Base-by-base conservation (phyloP, 2,113 vertebrate genomes). In the Notiomystis cincta region DNA sequence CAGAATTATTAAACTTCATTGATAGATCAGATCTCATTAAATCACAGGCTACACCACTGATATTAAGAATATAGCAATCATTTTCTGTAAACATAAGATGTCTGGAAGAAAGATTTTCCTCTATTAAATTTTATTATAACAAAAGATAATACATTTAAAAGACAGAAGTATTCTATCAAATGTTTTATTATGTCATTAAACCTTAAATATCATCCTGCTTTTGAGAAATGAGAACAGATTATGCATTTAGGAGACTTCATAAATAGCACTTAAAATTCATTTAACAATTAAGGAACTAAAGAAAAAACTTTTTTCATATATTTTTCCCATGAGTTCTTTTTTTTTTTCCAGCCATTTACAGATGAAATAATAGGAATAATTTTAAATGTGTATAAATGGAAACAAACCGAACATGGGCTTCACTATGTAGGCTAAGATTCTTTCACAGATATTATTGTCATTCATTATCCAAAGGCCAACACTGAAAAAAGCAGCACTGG, bases 21-120 rank as follows among this genome's bases (percentile, higher is more conserved):
- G 76, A 90, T 81, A 69, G 58, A 35, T 95, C 50, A 81, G 38
- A n/a, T 95, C 48, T 97, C 76, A 69, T 92, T 95, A 96, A 97
- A 86, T 73, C 66, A 57, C 9, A 72, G n/a, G 19, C 22, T 73
- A 69, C 22, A 89, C 91, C 64, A 64, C 47, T 65, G 94, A 87
- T 92, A 94, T 93, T 91, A 90, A 93, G 86, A 91, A 28, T 57
- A 76, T 78, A 89, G 73, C 53, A 89, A 33, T 84, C 5, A 73
- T 78, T 96, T 96, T 93, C 61, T 14, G 11, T 61, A 89, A 62
- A 82, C 5, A 17, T 38, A 91, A 83, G 58, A 53, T 90, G 37
- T 44, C 57, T 64, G 75, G 58, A 67, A 88, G 61, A 92, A 90
- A 82, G 11, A 85, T 51, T 89, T 82, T 90, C 80, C 22, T 56